phyloP scores from a whole-genome alignment of 2,888 invertebrate species.

The Drosophila paramelanica region DNA sequence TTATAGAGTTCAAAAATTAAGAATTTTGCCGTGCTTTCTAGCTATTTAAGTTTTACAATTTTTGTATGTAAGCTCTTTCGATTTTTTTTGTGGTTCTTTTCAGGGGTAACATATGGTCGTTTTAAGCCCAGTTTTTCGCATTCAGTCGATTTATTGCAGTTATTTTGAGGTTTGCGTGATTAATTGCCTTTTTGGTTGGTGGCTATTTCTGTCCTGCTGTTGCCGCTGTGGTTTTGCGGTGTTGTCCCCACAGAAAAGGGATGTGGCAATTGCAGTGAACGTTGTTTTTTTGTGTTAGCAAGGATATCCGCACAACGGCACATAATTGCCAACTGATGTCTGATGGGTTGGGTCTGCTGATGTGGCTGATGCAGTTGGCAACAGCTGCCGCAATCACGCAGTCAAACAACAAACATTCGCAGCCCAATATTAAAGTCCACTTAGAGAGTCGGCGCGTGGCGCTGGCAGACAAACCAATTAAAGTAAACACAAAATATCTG shows the following conservation, averaged over 20 bases:
- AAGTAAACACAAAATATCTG: slow-evolving; percentile 64
- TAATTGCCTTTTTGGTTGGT: slow-evolving; percentile 41
- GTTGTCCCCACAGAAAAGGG: slow-evolving; percentile 23
- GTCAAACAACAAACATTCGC: slow-evolving; percentile 17
- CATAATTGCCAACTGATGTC: slow-evolving; percentile 49
- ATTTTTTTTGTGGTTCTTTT: not conserved
- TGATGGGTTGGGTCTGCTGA: slow-evolving; percentile 11
- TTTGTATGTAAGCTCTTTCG: not conserved
- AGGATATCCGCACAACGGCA: slow-evolving; percentile 45
- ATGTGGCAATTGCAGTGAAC: slow-evolving; percentile 14
- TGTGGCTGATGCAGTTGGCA: slow-evolving; percentile 15
- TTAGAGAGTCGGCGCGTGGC: slow-evolving; percentile 67
- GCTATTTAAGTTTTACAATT: no score
- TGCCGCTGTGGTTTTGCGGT: slow-evolving; percentile 46
- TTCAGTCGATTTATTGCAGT: not conserved
- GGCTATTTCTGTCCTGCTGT: slow-evolving; percentile 37
- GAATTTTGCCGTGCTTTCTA: no score
- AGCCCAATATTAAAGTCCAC: slow-evolving; percentile 68
- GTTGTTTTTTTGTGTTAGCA: slow-evolving; percentile 11
- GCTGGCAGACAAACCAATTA: slow-evolving; percentile 58
- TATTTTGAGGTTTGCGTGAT: slow-evolving; percentile 56
- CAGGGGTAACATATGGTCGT: not conserved
- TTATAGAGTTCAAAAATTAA: no score
- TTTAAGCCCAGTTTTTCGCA: not conserved
- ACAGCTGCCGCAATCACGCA: slow-evolving; percentile 58